These are phyloP conservation scores for Orthosia gracilis DNA, from an alignment of 2,888 invertebrate species.

Conservation along the genomic window DNA sequence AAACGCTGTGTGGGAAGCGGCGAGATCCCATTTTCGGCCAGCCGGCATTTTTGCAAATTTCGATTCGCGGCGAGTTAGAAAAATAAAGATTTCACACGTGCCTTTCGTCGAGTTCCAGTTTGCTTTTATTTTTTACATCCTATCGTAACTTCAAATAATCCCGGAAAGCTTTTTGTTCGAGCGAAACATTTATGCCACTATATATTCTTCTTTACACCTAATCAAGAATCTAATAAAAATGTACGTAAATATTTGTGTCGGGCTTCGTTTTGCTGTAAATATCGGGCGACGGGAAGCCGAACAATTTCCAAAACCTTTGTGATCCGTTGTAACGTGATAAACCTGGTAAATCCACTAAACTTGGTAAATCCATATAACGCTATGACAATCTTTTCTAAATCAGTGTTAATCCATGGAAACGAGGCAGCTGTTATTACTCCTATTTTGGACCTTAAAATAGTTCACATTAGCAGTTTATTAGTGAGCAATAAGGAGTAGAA, in stretches of 20 bases:
- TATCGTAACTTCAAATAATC: conserved; percentile 62
- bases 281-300: conserved; percentile 34
- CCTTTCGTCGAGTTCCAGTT: conserved; percentile 59
- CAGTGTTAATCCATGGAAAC: conserved; percentile 40
- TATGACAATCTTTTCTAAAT: conserved; percentile 51
- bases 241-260: conserved; percentile 49
- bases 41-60: conserved; percentile 82
- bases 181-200: conserved; percentile 52
- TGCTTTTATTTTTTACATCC: conserved; percentile 56
- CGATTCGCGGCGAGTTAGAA: conserved; percentile 76
- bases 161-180: conserved; percentile 58
- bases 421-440: conserved; percentile 21
- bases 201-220: conserved; percentile 59
- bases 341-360: conserved; percentile 35
- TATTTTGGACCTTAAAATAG: conserved; percentile 34
- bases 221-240: conserved; percentile 59
- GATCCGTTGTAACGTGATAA: conserved; percentile 40
- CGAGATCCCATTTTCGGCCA: conserved; percentile 82
- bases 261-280: conserved; percentile 47
- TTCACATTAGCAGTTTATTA: conserved; percentile 48
- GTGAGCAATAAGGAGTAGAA: conserved; percentile 43
- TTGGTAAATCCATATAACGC: conserved; percentile 39
- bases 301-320: conserved; percentile 48
- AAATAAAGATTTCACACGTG: conserved; percentile 80
- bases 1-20: conserved; percentile 77